Percentiles rank a stretch among this genome's conserved stretches.
Evolutionary conservation across 2,797 vertebrate species (phyloP).

Genomic region (Tachyglossus aculeatus): DNA sequence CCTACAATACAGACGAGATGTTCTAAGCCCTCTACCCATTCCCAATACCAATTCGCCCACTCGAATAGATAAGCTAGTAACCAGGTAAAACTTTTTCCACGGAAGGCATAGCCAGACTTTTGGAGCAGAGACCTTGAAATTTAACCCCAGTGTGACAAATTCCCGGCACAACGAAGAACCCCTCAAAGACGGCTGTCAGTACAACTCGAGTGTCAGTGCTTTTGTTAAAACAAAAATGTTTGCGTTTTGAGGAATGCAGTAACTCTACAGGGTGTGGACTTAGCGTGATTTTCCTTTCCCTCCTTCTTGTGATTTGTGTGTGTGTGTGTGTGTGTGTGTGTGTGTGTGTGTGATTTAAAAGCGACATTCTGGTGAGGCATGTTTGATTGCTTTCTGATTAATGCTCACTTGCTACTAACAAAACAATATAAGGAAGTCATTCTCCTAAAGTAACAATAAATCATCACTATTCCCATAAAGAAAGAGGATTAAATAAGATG

Average conservation of each 20-base stretch:
- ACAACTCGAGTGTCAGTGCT: neutral
- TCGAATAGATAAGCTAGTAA: too few relatives aligned
- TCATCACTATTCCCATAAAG: too few relatives aligned
- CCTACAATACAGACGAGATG: too few relatives aligned
- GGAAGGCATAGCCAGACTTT: neutral
- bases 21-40: neutral
- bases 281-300: neutral
- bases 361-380: neutral
- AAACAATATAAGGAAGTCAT: too few relatives aligned
- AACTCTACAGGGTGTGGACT: neutral
- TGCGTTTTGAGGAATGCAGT: neutral
- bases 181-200: neutral
- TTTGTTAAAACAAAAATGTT: neutral
- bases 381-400: neutral
- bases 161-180: neutral
- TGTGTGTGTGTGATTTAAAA: too few relatives aligned
- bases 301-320: too few relatives aligned
- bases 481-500: too few relatives aligned
- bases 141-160: neutral
- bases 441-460: too few relatives aligned
- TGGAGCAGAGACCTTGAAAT: neutral
- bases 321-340: too few relatives aligned
- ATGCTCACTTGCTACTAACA: too few relatives aligned
- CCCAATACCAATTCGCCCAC: too few relatives aligned
- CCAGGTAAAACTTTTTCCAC: neutral